Base-by-base conservation (phyloP, 2,797 vertebrate species). In the Pampus argenteus region DNA sequence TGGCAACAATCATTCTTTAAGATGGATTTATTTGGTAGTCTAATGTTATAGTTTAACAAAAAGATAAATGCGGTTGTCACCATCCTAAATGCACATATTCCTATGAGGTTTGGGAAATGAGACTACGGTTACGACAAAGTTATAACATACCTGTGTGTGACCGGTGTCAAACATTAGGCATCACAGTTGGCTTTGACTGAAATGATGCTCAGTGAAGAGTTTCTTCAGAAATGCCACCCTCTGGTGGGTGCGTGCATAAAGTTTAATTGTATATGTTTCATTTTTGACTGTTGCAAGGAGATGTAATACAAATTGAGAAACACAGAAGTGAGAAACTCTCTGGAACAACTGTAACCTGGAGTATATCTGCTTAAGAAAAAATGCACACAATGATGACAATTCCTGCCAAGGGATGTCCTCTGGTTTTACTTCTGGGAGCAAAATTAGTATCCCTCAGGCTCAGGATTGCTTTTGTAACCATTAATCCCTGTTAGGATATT, bases 221-320 rank as follows among this genome's bases (percentile, higher is more conserved):
- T 71, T 69, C 28, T 71, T 55, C 31, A 69, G 38, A 79, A 80
- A 80, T 58, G 82, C 20, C 76, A 48, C 87, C 81, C 82, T 82
- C 86, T 87, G 81, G 84, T 89, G 86, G 85, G 7, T 22, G 9
- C 15, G 22, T 1, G 0, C 5, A 57, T 40, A 9, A 25, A 17
- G 15, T 55, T 38, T 47, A 36, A 9, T n/a, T 36, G 34, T 11
- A 36, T 9, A 2, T 13, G 18, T 31, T 42, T 34, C 4, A 48
- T 66, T 63, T 50, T 4, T 22, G 1, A n/a, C 14, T 18, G 9
- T 45, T 7, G 22, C 38, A 66, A 11, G 8, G 5, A 34, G 34
- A 34, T 15, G 8, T 61, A 15, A 7, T 15, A 55, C 4, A 61
- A 8, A 44, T 1, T 25, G 42, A 42, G 49, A 56, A n/a, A 44